These are phyloP conservation scores for Drosophila pachea DNA, from an alignment of 1,140 invertebrate genomes.

Conservation along the genomic window DNA sequence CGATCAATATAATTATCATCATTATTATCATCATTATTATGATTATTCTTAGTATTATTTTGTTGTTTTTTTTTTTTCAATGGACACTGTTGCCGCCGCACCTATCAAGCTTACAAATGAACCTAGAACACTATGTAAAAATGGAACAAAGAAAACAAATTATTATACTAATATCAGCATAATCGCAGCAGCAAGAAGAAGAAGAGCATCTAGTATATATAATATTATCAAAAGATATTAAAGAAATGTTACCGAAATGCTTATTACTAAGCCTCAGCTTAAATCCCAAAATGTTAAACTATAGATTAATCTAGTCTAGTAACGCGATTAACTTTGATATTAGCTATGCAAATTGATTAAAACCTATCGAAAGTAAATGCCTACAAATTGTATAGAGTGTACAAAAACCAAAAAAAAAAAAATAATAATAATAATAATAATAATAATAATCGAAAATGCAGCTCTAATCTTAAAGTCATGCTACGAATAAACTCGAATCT, in stretches of 20 bases:
- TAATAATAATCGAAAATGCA: too few species aligned
- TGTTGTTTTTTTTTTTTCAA: slow-evolving; percentile 52
- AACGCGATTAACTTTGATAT: slow-evolving; percentile 32
- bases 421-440: too few species aligned
- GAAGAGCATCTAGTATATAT: too few species aligned
- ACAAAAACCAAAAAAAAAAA: slow-evolving; percentile 4
- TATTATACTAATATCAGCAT: too few species aligned
- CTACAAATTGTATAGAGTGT: slow-evolving; percentile 10
- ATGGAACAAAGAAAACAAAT: slow-evolving; percentile 18
- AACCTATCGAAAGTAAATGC: slow-evolving; percentile 39
- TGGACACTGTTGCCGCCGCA: slow-evolving; percentile 78
- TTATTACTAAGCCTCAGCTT: slow-evolving; percentile 45
- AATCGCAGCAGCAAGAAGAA: too few species aligned
- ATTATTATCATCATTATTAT: slow-evolving; percentile 12
- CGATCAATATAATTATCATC: neutral
- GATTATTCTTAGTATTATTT: slow-evolving; percentile 27
- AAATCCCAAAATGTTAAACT: slow-evolving; percentile 54
- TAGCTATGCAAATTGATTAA: slow-evolving; percentile 58
- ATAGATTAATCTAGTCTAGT: slow-evolving; percentile 58
- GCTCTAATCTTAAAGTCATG: too few species aligned
- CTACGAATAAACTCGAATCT: too few species aligned
- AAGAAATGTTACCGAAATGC: slow-evolving; percentile 19
- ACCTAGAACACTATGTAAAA: slow-evolving; percentile 56
- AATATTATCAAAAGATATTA: slow-evolving; percentile 20
- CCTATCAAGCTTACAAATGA: slow-evolving; percentile 56